phyloP scores from a whole-genome alignment of 2,113 vertebrate species.

The Amia ocellicauda region DNA sequence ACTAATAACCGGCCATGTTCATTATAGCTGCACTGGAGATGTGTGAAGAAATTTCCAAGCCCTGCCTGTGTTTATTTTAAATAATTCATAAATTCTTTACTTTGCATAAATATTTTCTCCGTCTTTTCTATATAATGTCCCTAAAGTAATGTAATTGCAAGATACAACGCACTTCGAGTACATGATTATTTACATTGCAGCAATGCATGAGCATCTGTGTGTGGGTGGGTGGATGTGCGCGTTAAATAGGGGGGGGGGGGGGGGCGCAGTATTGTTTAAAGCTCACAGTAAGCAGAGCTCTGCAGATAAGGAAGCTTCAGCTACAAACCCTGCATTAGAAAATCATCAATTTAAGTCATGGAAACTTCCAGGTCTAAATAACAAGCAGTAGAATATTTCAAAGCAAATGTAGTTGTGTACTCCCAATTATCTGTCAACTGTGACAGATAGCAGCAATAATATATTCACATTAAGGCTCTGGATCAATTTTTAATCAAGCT shows the following conservation, averaged over 20 bases:
- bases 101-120: slow-evolving; percentile 21
- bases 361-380: slow-evolving; percentile 71
- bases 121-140: not conserved
- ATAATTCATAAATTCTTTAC: slow-evolving; percentile 21
- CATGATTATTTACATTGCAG: slow-evolving; percentile 11
- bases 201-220: slow-evolving; percentile 9
- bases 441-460: slow-evolving; percentile 99
- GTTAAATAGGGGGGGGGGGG: slow-evolving; percentile 4
- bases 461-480: slow-evolving; percentile 97
- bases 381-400: slow-evolving; percentile 87
- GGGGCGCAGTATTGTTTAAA: slow-evolving; percentile 15
- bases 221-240: slow-evolving; percentile 38
- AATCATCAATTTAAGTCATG: slow-evolving; percentile 79
- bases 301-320: slow-evolving; percentile 4
- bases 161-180: not conserved
- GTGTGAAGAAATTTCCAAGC: not conserved
- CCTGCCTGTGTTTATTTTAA: slow-evolving; percentile 3
- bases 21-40: slow-evolving; percentile 33
- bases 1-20: slow-evolving; percentile 53
- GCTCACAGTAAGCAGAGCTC: not conserved
- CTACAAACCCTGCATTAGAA: slow-evolving; percentile 49
- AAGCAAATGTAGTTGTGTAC: slow-evolving; percentile 97
- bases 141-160: not conserved
- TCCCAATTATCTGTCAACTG: slow-evolving; percentile 95
- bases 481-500: slow-evolving; percentile 99